Base-by-base conservation (phyloP, 2,888 invertebrate species). In the Bombylius discolor region DNA sequence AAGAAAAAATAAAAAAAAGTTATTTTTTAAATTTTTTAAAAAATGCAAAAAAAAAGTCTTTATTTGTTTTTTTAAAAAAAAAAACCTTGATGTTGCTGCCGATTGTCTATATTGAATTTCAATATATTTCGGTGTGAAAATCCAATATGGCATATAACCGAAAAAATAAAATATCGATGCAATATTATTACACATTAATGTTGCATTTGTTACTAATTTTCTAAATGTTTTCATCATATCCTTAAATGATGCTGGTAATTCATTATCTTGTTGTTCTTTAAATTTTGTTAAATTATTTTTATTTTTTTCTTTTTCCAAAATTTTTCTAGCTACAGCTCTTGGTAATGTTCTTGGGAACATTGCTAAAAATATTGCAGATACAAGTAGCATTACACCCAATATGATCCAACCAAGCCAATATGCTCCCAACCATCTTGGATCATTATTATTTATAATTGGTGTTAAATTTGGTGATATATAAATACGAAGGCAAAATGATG, bases 51-150 rank as follows among this genome's bases (percentile, higher is more conserved):
- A 11, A 39, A 39, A 39, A 3, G 3, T 39, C 5, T 39, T 23
- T 36, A 47, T 46, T n/a, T 6, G 14, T 47, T 46, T 31, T 49
- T 12, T 4, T 31, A 8, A 42, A 11, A 7, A 39, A 39, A 39
- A 14, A 45, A 45, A 73, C 68, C 72, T 73, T 0, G 89, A 85
- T 9, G 80, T 79, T 0, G 86, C 83, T 1, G 89, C 86, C 7
- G 87, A 84, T 63, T 85, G 83, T 56, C 82, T 78, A 70, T 87
- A 90, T 70, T 88, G 87, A 1, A 85, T 86, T 71, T 90, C 89
- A 59, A 90, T 85, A 66, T 88, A 88, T 68, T 89, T 89, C 0
- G 89, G 87, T 69, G 88, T 79, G 66, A 87, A 89, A 50, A 87
- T 85, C 81, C 86, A 86, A 65, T 85, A 86, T 0, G 87, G 87